Evolutionary conservation across 2,797 vertebrate species (phyloP), one percentile per base, ranked within the genome.

Genomic region (Streptopelia turtur): DNA sequence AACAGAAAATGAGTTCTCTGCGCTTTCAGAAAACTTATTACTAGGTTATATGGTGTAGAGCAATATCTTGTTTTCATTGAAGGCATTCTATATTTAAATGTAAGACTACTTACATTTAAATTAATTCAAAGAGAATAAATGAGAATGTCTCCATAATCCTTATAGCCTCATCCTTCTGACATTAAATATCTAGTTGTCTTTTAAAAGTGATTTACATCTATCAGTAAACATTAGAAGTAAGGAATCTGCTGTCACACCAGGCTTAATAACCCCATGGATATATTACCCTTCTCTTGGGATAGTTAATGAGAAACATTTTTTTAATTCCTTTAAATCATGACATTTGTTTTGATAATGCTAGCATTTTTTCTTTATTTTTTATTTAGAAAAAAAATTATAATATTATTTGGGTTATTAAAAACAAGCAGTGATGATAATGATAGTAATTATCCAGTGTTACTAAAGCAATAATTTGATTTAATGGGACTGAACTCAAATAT

Each of bases 391-490:
- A 28, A 28, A 18, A 13, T 8, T n/a, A 35, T 37, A 27, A 6
- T 63, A 16, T 16, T 50, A 47, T 59, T 66, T 3, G 56, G 3
- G 4, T 60, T 64, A 61, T 60, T 64, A 31, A 72, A 87, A 88
- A 9, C 13, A 78, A 63, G 41, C 16, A 16, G 20, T 35, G 13
- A 52, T 57, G 10, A 33, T 23, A 70, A 64, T 31, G 80, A 23
- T 37, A 68, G 10, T 12, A 52, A 76, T 92, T 92, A 59, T 52
- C 6, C 7, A 22, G 6, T 57, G 35, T 50, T 85, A 64, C 13
- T 87, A 83, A 87, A 92, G 21, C 6, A 72, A 31, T 59, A 47
- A 74, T 74, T 66, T 68, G 23, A 85, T 91, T 79, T 87, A 66
- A 74, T 35, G 16, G 25, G 27, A 70, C 18, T 79, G 18, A 84